Evolutionary conservation across 2,888 invertebrate genomes (phyloP), one percentile per base, ranked within the genome.

Genomic region (Neoitamus cyanurus): DNA sequence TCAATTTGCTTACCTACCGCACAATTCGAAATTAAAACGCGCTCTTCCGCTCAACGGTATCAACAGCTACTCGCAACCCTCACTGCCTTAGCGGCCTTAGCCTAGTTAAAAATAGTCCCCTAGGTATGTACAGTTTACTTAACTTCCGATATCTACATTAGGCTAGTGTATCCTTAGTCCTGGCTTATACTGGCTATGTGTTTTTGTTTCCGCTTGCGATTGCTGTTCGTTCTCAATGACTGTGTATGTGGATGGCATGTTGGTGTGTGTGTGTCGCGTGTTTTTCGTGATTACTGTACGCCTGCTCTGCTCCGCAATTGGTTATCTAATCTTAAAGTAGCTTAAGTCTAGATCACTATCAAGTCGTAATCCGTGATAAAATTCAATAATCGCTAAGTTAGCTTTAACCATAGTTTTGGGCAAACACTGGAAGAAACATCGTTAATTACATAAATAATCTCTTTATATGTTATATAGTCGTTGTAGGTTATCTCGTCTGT

Each of bases 401-500:
- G 28, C 34, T 82, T 82, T 82, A 82, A 36, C 36, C 36, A 31
- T 82, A 80, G 58, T 84, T 84, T 84, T 84, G 84, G 84, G 78
- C 77, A 84, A 84, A 84, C 77, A 78, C 30, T 78, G 77, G 70
- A 84, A 78, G 77, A 84, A 70, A 78, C 68, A 78, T 84, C 42
- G 69, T 82, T 82, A 75, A 80, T 75, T 75, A 34, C 75, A 72
- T 69, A 72, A 48, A 80, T 69, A 80, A 78, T 80, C 28, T 34
- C 34, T 80, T 84, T 69, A 30, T 68, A 68, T 83, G 9, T 84
- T 48, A 34, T 75, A 30, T 48, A 34, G 31, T 72, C 70, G 70
- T 70, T 70, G 70, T 84, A 78, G 34, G 15, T 84, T 86, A 88
- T 90, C 87, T 69, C 82, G 20, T 58, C 58, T 58, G 58, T 58